Conservation (phyloP, 2,113 vertebrate species). For the Jacana jacana region DNA sequence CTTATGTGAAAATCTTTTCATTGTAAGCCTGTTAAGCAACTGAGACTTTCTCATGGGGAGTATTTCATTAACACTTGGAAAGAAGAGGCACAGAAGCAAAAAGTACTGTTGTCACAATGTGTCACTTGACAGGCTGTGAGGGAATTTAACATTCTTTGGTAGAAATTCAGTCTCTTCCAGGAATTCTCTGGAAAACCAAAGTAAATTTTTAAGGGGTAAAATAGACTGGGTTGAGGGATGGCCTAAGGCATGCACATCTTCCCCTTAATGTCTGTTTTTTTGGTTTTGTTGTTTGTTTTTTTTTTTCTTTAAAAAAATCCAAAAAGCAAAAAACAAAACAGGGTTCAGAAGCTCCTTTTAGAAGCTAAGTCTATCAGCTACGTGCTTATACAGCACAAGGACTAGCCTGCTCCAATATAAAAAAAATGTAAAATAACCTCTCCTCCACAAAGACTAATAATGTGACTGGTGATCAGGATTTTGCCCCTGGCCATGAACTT, state of each 20-base stretch:
- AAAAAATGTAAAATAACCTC: background rate
- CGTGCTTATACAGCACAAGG: background rate
- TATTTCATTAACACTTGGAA: background rate
- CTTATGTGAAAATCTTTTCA: background rate
- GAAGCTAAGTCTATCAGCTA: background rate
- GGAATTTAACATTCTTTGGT: background rate
- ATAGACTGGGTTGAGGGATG: background rate
- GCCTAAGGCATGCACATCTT: background rate
- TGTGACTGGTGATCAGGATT: background rate
- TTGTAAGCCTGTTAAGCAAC: background rate
- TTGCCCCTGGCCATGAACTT: background rate
- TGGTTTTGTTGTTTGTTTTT: background rate
- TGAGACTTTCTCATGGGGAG: background rate
- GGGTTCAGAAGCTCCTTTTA: background rate
- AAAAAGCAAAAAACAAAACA: background rate
- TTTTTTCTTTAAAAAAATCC: background rate
- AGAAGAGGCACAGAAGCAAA: background rate
- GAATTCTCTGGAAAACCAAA: background rate
- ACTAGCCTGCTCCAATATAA: background rate
- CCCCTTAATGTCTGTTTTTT: fast-evolving
- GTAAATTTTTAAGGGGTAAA: background rate
- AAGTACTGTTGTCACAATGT: background rate
- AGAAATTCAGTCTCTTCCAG: background rate
- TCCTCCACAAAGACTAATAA: background rate
- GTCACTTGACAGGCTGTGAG: background rate